Base-by-base conservation (phyloP, 2,888 invertebrate species). In the Artemia sinica region DNA sequence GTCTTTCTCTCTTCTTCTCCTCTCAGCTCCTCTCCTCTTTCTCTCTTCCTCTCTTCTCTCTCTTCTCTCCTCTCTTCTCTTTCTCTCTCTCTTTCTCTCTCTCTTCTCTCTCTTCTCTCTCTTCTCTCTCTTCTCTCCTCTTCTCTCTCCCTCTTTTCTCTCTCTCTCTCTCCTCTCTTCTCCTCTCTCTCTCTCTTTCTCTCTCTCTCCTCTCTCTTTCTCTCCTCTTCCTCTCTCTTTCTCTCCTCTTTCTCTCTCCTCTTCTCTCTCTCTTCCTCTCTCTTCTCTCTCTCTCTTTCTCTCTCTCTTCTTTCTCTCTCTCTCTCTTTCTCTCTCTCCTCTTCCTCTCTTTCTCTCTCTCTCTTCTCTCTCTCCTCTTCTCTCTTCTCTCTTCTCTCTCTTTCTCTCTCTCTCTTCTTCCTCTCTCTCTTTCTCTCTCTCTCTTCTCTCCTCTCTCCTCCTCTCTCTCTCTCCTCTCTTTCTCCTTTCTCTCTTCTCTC, bases 311-410 rank as follows among this genome's bases (percentile, higher is more conserved):
- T 49, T 67, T 50, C 66, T 69, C 69, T 67, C 68, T 67, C 48
- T 69, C 69, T 67, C 67, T 69, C 72, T 68, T 50, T 69, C 48
- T 69, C 71, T 69, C 65, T 69, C 71, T 69, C 71, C 69, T 68
- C 71, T 69, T 69, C 71, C 69, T 72, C 71, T 71, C 72, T 71
- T 73, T 72, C 71, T 72, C 72, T 70, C 70, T 71, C 72, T 71
- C 69, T 72, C 72, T 70, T 71, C 73, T 71, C 67, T 63, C 72
- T 68, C 71, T 70, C 69, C 70, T 69, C 68, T 63, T 68, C 71
- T 69, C 72, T 67, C 67, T 69, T 63, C 69, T 69, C 68, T 67
- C 70, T 58, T 67, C 71, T 68, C 65, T 70, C 67, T 51, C 66
- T 70, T 68, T 68, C 65, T 41, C 70, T 66, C 63, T 5, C 67